Evolutionary conservation across 2,888 invertebrate species (phyloP).

Genomic region (Celastrina argiolus): DNA sequence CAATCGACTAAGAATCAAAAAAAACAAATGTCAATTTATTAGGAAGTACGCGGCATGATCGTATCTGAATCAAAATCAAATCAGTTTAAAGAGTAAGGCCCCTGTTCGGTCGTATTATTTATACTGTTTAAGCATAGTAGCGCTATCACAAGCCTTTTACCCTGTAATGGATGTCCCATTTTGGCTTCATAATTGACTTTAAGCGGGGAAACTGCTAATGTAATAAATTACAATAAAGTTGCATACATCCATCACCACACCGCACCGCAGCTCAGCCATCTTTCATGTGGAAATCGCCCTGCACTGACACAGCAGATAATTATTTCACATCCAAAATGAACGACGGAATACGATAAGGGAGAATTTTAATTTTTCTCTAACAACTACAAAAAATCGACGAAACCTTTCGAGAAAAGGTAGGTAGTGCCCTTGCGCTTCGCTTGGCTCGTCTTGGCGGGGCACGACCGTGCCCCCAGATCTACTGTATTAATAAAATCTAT

Average conservation of each 20-base stretch:
- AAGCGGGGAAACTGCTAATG: slow-evolving; percentile 3
- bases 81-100: no score
- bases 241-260: not conserved
- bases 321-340: not conserved
- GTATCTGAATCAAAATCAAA: no score
- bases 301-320: not conserved
- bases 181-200: slow-evolving; percentile 7
- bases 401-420: no score
- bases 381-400: no score
- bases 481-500: no score
- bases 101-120: not conserved
- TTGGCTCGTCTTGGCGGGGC: no score
- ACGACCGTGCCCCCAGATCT: no score
- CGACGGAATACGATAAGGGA: not conserved
- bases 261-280: not conserved
- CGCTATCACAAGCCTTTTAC: not conserved
- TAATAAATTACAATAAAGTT: not conserved
- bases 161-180: not conserved
- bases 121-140: not conserved
- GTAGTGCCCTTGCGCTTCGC: no score
- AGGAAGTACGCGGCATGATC: no score
- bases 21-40: no score
- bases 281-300: not conserved
- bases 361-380: not conserved
- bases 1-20: no score